Base-by-base conservation (phyloP, 2,113 vertebrate species). In the Thalassoma bifasciatum region DNA sequence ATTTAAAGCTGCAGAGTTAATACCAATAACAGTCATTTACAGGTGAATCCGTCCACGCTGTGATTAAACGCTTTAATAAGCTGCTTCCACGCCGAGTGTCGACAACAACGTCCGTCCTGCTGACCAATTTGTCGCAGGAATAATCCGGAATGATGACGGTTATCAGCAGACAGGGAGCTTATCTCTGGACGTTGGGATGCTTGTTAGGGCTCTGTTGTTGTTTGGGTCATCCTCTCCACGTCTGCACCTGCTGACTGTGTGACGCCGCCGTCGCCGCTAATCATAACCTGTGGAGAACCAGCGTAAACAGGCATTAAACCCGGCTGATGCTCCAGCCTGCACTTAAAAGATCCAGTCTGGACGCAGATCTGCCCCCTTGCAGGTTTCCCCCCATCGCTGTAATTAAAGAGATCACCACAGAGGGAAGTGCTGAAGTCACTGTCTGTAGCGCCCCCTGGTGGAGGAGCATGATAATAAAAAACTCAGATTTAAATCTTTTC, bases 381-480 rank as follows among this genome's bases (percentile, higher is more conserved):
- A 70, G 56, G 37, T 72, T 52, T 30, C 8, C 38, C 30, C 58
- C 30, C 75, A 21, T 19, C 17, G 53, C 47, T 69, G 66, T 84
- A 75, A 80, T 86, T 65, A 86, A 40, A 82, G 52, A 77, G 68
- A 82, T 81, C 82, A 79, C 24, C 83, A 19, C 52, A 34, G 73
- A 17, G 17, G 38, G n/a, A 23, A 38, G 26, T 65, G 24, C 17
- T 26, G 1, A 54, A 66, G 69, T 42, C 47, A 65, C 57, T 77
- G 85, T 77, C 76, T 86, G 71, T 24, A 88, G 88, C 66, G 65
- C 84, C 91, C 87, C 85, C 88, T 49, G 67, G 68, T 89, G 90
- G 86, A 66, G 8, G 17, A 37, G 2, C 10, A 16, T 46, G 16
- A 17, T 46, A 46, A 17, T 46, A 46, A 46, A 19, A 46, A 17